Percentiles rank a stretch among this genome's conserved stretches.
Conservation (phyloP, 1,140 invertebrate species). For the Probaryconus sp. region DNA sequence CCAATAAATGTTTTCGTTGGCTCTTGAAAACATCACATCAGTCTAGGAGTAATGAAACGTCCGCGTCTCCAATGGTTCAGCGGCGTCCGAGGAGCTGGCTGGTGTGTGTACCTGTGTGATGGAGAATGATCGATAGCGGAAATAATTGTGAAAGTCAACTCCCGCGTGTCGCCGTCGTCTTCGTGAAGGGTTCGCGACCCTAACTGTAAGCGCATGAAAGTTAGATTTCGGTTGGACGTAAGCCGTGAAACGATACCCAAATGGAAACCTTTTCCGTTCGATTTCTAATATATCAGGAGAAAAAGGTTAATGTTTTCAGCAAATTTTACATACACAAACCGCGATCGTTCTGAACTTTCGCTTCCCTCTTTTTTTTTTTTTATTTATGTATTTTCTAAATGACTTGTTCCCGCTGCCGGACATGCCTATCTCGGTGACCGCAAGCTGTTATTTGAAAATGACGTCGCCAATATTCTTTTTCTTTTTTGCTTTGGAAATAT, state of each 20-base stretch:
- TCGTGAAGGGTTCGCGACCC: slow-evolving; percentile 14
- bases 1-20: no score
- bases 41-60: no score
- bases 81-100: no score
- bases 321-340: slow-evolving; percentile 2
- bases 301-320: not conserved
- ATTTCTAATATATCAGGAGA: no score
- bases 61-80: no score
- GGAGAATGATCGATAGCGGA: slow-evolving; percentile 10
- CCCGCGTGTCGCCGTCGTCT: not conserved
- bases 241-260: not conserved
- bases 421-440: slow-evolving; percentile 16
- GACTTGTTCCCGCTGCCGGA: slow-evolving; percentile 3
- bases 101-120: not conserved
- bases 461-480: slow-evolving; percentile 9
- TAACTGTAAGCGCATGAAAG: slow-evolving; percentile 1
- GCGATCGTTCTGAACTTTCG: slow-evolving; percentile 21
- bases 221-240: not conserved
- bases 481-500: not conserved
- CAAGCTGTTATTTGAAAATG: slow-evolving; percentile 1
- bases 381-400: slow-evolving; percentile 2
- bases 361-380: not conserved
- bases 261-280: not conserved
- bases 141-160: slow-evolving; percentile 8
- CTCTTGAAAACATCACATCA: no score